These are phyloP conservation scores for Globodera ellingtonae DNA, from an alignment of 1,140 invertebrate species.

Conservation along the genomic window DNA sequence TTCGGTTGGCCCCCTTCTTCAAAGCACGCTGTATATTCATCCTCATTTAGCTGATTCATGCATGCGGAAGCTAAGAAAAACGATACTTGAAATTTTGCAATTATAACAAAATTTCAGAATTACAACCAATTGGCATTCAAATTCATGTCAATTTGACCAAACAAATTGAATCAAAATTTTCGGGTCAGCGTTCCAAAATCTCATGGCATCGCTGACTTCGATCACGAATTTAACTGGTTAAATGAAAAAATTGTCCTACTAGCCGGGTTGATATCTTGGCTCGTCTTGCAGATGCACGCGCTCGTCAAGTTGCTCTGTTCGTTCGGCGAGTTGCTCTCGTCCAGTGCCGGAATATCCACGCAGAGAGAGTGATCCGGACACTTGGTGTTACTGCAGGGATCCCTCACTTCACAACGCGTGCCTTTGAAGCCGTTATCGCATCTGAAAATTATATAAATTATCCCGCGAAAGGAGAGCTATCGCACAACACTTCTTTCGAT, in stretches of 20 bases:
- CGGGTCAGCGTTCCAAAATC: too few relatives aligned
- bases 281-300: conserved; percentile 42
- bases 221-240: not conserved
- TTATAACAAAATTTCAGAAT: too few relatives aligned
- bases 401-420: conserved; percentile 29
- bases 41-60: not conserved
- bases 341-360: conserved; percentile 29
- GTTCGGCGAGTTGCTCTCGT: not conserved
- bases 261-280: conserved; percentile 31
- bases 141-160: too few relatives aligned
- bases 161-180: too few relatives aligned
- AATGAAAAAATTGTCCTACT: conserved; percentile 14
- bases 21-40: not conserved
- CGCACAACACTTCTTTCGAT: not conserved
- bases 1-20: conserved; percentile 9
- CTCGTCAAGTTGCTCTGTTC: conserved; percentile 1
- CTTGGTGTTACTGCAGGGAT: conserved; percentile 28
- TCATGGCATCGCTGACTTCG: too few relatives aligned
- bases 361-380: conserved; percentile 40
- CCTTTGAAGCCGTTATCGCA: conserved; percentile 36
- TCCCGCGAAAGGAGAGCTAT: not conserved
- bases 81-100: not conserved
- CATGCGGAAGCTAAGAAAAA: not conserved
- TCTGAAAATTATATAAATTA: conserved; percentile 14
- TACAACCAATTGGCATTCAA: too few relatives aligned